Base-by-base conservation (phyloP, 2,888 invertebrate genomes). In the Anticlea derivata region DNA sequence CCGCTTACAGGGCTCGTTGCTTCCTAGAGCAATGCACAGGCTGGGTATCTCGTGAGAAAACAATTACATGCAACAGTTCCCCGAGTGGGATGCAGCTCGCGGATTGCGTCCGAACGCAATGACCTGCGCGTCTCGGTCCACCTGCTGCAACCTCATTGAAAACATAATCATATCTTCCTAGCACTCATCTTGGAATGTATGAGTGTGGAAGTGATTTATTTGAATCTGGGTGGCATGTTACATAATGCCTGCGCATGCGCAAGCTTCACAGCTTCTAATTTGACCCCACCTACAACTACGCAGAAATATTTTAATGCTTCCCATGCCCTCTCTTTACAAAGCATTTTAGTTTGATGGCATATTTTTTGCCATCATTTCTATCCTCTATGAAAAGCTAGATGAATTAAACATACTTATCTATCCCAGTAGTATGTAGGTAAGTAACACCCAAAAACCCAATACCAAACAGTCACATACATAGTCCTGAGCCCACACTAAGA, bases 51-150 rank as follows among this genome's bases (percentile, higher is more conserved):
- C 26, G 35, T 34, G 45, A 22, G 45, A 46, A 52, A 60, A 58
- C 49, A 60, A 54, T 53, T 54, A 44, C 23, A 17, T 22, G 30
- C 30, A 49, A 34, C 26, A 23, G 35, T 33, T 41, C 11, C 39
- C 33, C 30, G 35, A 65, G 62, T 64, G 48, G 50, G 46, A 49
- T 53, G 39, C 30, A 52, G 8, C 31, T 38, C 37, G 47, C 52
- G 50, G 40, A 40, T 63, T 60, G 56, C 56, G 35, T 50, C 52
- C 53, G 60, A 56, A 68, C 54, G 58, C 57, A 57, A 50, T 63
- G 56, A 60, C 65, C 59, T 58, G 61, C 50, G 24, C 50, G 53
- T 60, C 57, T 59, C 60, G 63, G 63, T 62, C 60, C 40, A 48
- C 27, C 53, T 24, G 41, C 23, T 44, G 56, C 57, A 57, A 49